Evolutionary conservation across 2,888 invertebrate genomes (phyloP).

Genomic region (Nomada fabriciana): DNA sequence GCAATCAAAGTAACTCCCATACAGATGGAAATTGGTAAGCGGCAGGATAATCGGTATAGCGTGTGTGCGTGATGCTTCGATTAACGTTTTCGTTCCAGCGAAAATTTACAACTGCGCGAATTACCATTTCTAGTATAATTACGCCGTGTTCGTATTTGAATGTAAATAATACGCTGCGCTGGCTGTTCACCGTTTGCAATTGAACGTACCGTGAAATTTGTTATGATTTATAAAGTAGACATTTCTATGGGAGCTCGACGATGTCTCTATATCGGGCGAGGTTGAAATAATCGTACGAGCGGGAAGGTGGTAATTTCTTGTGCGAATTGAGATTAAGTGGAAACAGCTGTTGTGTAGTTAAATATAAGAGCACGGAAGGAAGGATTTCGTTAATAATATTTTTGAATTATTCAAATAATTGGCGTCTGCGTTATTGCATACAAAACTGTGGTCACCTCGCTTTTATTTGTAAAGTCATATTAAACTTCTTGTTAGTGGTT

Average conservation of each 20-base stretch:
- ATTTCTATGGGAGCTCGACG: constrained; percentile 39
- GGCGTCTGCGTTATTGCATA: too few species aligned
- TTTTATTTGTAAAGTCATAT: too few species aligned
- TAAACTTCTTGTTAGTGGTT: too few species aligned
- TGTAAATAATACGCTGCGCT: constrained; percentile 57
- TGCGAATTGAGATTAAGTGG: too few species aligned
- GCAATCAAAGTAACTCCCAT: constrained; percentile 41
- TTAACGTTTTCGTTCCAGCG: constrained; percentile 45
- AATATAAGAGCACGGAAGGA: too few species aligned
- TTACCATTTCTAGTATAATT: constrained; percentile 62
- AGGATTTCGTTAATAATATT: too few species aligned
- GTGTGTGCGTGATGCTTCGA: constrained; percentile 48
- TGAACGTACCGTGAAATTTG: constrained; percentile 51
- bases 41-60: constrained; percentile 45
- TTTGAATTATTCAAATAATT: too few species aligned
- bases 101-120: constrained; percentile 58
- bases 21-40: constrained; percentile 48
- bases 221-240: constrained; percentile 64
- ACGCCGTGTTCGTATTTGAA: constrained; percentile 42
- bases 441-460: too few species aligned
- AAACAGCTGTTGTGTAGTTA: too few species aligned
- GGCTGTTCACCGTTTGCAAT: constrained; percentile 50
- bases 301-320: too few species aligned
- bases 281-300: too few species aligned
- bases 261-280: not conserved